Base-by-base conservation (phyloP, 2,113 vertebrate genomes). In the Aplodontia rufa region DNA sequence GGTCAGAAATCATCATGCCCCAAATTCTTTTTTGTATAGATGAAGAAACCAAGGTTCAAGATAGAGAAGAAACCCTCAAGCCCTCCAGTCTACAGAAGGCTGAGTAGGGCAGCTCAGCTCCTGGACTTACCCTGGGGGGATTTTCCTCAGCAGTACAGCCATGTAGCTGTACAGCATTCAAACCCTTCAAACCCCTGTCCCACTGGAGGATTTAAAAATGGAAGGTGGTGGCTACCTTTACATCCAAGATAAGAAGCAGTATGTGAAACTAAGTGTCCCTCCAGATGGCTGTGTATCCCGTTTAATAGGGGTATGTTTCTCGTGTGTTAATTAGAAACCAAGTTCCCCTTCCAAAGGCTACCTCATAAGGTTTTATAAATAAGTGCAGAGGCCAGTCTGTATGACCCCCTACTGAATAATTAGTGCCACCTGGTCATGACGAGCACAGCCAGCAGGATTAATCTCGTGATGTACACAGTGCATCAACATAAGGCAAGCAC, bases 321-420 rank as follows among this genome's bases (percentile, higher is more conserved):
- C 53, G 47, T 58, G 72, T 93, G 81, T 90, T 97, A 97, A 98
- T 97, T 98, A 97, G 95, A 97, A 81, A 97, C 81, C 74, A 97
- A 91, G 58, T 97, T 96, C 66, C 87, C 80, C 11, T 97, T 98
- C 97, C 91, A 97, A 89, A 97, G 66, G 80, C 79, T 68, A 97
- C n/a, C 79, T 83, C 96, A 79, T 76, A 82, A 98, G 66, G 35
- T 92, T 96, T 96, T 87, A 83, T 88, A 96, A 98, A 93, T 93
- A 91, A 90, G 79, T 84, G 45, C 66, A 86, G 51, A 96, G 81
- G 94, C 69, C 69, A 22, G 26, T 47, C 28, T 87, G 30, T 87
- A 90, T 93, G 51, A 32, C 55, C 55, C 85, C 85, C 88, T 75
- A 60, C 78, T 94, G 75, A 62, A 79, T 89, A 92, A 96, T 97